Evolutionary conservation across 2,888 invertebrate species (phyloP).

Genomic region (Parthenolecanium corni): DNA sequence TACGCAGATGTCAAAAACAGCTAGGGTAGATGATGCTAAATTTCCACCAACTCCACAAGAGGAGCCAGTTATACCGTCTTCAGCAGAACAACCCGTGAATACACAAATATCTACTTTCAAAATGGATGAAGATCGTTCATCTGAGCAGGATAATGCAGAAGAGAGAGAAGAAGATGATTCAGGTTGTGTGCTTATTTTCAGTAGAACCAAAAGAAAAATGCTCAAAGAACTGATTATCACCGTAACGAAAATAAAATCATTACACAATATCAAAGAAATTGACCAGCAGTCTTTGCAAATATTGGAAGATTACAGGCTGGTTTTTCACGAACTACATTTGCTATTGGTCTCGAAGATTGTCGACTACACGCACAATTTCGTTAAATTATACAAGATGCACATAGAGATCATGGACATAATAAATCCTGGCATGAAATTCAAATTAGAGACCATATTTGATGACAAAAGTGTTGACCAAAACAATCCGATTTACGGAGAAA

Average conservation of each 20-base stretch:
- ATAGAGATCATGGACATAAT: slow-evolving; percentile 14
- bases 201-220: slow-evolving; percentile 2
- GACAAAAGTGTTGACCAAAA: not conserved
- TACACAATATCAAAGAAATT: slow-evolving; percentile 5
- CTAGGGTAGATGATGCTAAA: not conserved
- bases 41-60: not conserved
- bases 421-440: slow-evolving; percentile 10
- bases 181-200: slow-evolving; percentile 9
- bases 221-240: not conserved
- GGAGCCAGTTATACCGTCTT: not conserved
- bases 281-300: not conserved
- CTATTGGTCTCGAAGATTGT: not conserved
- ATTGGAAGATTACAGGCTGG: slow-evolving; percentile 1
- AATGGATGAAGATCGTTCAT: not conserved
- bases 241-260: not conserved
- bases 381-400: slow-evolving; percentile 1
- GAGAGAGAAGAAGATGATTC: not conserved
- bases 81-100: not conserved
- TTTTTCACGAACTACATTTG: not conserved
- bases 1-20: not conserved
- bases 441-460: not conserved
- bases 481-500: not conserved
- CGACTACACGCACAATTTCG: slow-evolving; percentile 1
- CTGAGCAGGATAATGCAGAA: not conserved
- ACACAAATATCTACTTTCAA: not conserved